phyloP scores from a whole-genome alignment of 2,888 invertebrate species.

The Selenia dentaria region DNA sequence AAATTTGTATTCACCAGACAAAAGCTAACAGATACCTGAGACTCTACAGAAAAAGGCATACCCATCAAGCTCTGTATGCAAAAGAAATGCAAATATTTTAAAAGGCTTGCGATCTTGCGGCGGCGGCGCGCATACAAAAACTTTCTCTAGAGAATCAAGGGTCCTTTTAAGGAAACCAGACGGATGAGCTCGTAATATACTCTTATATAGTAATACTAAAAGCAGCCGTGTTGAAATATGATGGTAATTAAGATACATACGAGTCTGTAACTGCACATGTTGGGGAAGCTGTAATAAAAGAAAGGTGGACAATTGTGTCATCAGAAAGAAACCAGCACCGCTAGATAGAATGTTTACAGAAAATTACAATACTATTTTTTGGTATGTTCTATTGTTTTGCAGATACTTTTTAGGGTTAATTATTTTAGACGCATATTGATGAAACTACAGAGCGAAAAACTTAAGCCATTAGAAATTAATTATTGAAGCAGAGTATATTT shows the following conservation, averaged over 20 bases:
- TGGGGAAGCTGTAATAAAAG: conserved; percentile 12
- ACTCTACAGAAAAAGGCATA: conserved; percentile 48
- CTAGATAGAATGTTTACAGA: background rate
- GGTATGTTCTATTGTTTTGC: too few relatives aligned
- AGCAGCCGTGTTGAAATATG: conserved; percentile 50
- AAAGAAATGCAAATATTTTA: conserved; percentile 75
- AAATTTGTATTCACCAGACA: conserved; percentile 38
- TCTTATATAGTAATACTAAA: conserved; percentile 46
- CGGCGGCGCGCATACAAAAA: conserved; percentile 60
- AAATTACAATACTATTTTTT: too few relatives aligned
- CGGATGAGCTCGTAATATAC: conserved; percentile 51
- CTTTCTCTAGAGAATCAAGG: conserved; percentile 75
- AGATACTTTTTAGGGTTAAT: too few relatives aligned
- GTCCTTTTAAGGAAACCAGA: conserved; percentile 69
- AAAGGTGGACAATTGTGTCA: conserved; percentile 1
- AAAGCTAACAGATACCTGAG: conserved; percentile 39
- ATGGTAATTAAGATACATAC: conserved; percentile 31
- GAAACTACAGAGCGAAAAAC: too few relatives aligned
- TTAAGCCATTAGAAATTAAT: too few relatives aligned
- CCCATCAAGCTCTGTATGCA: conserved; percentile 49
- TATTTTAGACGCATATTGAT: too few relatives aligned
- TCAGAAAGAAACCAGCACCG: background rate
- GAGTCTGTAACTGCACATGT: conserved; percentile 23
- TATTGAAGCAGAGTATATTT: too few relatives aligned
- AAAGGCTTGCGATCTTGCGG: conserved; percentile 46